Conservation (phyloP, 2,888 invertebrate genomes). For the Leptinotarsa haldemani region DNA sequence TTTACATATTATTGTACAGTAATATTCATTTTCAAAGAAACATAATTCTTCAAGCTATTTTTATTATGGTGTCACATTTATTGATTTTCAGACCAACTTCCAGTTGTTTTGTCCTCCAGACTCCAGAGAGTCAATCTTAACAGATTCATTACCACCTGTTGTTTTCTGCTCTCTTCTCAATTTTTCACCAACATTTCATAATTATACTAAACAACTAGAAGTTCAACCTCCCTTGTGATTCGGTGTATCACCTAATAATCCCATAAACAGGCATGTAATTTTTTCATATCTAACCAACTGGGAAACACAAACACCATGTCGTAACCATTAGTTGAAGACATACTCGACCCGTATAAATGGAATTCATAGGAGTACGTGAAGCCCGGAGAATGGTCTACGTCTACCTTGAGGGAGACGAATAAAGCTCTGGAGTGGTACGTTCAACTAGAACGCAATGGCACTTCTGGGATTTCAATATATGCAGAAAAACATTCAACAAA, state of each 20-base stretch:
- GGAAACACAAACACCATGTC: not conserved
- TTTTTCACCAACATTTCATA: too few species aligned
- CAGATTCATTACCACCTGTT: too few species aligned
- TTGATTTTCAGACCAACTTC: too few species aligned
- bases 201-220: not conserved
- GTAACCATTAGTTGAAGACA: not conserved
- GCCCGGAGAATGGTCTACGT: not conserved
- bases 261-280: not conserved
- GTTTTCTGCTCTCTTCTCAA: too few species aligned
- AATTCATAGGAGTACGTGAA: conserved; percentile 1
- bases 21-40: too few species aligned
- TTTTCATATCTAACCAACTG: not conserved
- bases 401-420: not conserved
- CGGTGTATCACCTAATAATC: too few species aligned
- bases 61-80: too few species aligned
- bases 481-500: not conserved
- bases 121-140: too few species aligned
- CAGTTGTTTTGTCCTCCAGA: too few species aligned
- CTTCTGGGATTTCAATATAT: conserved; percentile 12
- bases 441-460: not conserved
- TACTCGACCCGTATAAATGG: not conserved
- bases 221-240: too few species aligned
- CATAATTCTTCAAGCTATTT: too few species aligned
- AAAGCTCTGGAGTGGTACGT: not conserved
- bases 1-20: too few species aligned